Evolutionary conservation across 30 jellyfish, hydroid and myxozoan genomes (phyloP), one percentile per base, ranked within the genome.

Genomic region (Cassiopea xamachana): DNA sequence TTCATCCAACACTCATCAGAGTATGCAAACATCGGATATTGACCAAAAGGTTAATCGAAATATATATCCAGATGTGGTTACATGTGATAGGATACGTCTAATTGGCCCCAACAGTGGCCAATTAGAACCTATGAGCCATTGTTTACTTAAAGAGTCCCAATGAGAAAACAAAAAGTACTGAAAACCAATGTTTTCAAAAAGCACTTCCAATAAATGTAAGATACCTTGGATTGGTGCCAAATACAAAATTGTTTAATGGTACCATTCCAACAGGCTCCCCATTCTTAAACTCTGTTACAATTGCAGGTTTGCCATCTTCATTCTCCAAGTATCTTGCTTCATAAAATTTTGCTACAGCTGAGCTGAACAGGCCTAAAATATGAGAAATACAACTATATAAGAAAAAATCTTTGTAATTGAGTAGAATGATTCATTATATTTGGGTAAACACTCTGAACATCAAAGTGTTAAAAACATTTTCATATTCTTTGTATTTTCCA

Each of bases 201-300:
- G 10, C 64, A 55, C 12, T 55, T 55, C 64, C 12, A 10, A 55
- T 3, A 55, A 6, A 55, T 55, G 12, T 55, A 10, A 64, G 15
- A 14, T 64, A 96, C 99, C 99, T 96, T 73, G 99, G 97, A 59
- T 96, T 96, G 43, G 96, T 82, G 13, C 96, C 97, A 92, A 96
- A 96, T 48, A 96, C 98, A 80, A 96, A 96, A 77, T 96, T 88
- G 74, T 89, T 96, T 77, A 96, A 77, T n/a, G 79, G 87, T 13
- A 96, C 83, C 79, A 89, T 87, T 58, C 99, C 99, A 64, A 74
- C 82, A 48, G 94, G 97, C 39, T 89, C 85, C 44, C 98, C 98
- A 84, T 82, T 86, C 68, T 69, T 68, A 48, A 96, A 89, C 8
- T 97, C 81, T 17, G 94, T 77, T n/a, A 96, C 99, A 74, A 92